Conservation (phyloP, 2,797 vertebrate genomes). For the Notoglanidium macrostoma region DNA sequence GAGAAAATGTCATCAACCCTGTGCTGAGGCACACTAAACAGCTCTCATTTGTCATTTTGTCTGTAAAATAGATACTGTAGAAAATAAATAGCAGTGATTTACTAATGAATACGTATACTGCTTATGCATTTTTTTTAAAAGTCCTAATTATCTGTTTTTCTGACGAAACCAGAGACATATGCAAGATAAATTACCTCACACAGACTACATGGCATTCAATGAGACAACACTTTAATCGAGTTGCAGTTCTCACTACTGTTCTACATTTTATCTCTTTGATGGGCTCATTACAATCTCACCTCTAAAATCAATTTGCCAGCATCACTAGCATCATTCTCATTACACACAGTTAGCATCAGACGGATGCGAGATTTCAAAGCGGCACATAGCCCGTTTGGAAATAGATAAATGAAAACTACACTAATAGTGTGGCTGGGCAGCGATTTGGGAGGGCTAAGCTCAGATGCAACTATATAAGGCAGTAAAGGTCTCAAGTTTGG, state of each 20-base stretch:
- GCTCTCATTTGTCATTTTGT: slow-evolving; percentile 39
- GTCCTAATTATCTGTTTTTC: slow-evolving; percentile 14
- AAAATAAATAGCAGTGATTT: slow-evolving; percentile 53
- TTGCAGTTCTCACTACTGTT: slow-evolving; percentile 34
- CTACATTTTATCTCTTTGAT: slow-evolving; percentile 58
- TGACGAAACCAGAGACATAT: slow-evolving; percentile 62
- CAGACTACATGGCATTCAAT: slow-evolving; percentile 58
- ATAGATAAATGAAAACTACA: slow-evolving; percentile 50
- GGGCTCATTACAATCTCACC: slow-evolving; percentile 58
- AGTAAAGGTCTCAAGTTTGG: slow-evolving; percentile 41
- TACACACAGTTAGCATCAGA: slow-evolving; percentile 58
- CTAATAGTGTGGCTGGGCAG: slow-evolving; percentile 16
- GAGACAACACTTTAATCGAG: slow-evolving; percentile 51
- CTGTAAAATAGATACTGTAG: slow-evolving; percentile 41
- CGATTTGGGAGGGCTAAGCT: slow-evolving; percentile 19
- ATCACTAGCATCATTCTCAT: slow-evolving; percentile 57
- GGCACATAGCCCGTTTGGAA: slow-evolving; percentile 48
- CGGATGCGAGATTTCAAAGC: slow-evolving; percentile 52
- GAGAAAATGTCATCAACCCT: slow-evolving; percentile 59
- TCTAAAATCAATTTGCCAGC: slow-evolving; percentile 58
- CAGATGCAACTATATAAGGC: slow-evolving; percentile 41
- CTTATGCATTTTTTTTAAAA: slow-evolving; percentile 35
- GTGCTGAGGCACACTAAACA: slow-evolving; percentile 26
- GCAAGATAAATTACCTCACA: slow-evolving; percentile 63
- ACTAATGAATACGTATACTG: slow-evolving; percentile 52